Evolutionary conservation across 1,140 invertebrate species (phyloP), one percentile per base, ranked within the genome.

Genomic region (Drosophila ananassae): DNA sequence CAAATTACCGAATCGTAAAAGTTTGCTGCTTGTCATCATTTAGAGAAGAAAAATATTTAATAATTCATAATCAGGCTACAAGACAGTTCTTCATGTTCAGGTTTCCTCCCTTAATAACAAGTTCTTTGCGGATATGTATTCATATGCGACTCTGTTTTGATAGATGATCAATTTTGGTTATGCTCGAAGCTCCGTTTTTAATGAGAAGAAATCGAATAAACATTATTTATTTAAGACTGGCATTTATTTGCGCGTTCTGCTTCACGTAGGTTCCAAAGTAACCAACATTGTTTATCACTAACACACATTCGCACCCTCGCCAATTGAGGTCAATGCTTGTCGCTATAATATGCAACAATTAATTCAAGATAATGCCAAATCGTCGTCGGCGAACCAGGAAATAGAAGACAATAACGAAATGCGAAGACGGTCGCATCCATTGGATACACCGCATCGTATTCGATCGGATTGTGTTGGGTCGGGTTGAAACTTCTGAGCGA

Each of bases 281-380:
- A 55, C 60, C 24, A 51, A 39, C 22, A 66, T 68, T 72, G 54
- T 58, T 48, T 63, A 52, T 66, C 71, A 54, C 60, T 51, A 37
- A 37, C 48, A 41, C 54, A 73, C 37, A 61, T 44, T 37, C 41
- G 51, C 30, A 57, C 56, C 50, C 55, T 34, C 24, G 64, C 55
- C 73, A 61, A 85, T 85, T 69, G 69, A 81, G 81, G 81, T 85
- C 81, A 85, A 85, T 84, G 80, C 25, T 84, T 83, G 63, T 62
- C 64, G 60, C 32, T 64, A 9, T 47, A 44, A 79, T 80, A 73
- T 63, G 67, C 77, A 71, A 52, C 60, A 67, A 67, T 69, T 75
- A 78, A 77, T 81, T 69, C 53, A 80, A 69, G 74, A 84, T 85
- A 84, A 69, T 67, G 66, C 61, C 52, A 53, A 83, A 46, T 59